Evolutionary conservation across 2,888 invertebrate species (phyloP), one percentile per base, ranked within the genome.

Genomic region (Rapana venosa): DNA sequence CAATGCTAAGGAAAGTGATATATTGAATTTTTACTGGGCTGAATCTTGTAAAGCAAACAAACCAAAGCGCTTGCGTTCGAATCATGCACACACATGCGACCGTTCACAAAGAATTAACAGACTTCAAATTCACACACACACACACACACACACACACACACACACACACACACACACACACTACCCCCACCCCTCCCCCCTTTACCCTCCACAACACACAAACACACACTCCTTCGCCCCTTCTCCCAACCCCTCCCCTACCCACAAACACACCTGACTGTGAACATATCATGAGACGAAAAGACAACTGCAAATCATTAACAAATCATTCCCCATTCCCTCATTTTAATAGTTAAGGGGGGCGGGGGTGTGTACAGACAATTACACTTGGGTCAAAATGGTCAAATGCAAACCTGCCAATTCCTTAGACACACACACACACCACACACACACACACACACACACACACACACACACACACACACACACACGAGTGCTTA

Each of bases 81-180:
- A n/a, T n/a, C n/a, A n/a, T n/a, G n/a, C n/a, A n/a, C n/a, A n/a
- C n/a, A n/a, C n/a, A n/a, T n/a, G n/a, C n/a, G n/a, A n/a, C n/a
- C n/a, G n/a, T n/a, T n/a, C n/a, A n/a, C n/a, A n/a, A n/a, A n/a
- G n/a, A n/a, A n/a, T n/a, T n/a, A n/a, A n/a, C n/a, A n/a, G n/a
- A n/a, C n/a, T n/a, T n/a, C n/a, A n/a, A n/a, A 47, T 5, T 47
- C 83, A 47, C 47, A 83, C 83, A 47, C 83, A 47, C 26, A 83
- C 83, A 83, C 36, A 47, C 26, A 47, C 36, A 83, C 47, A 83
- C 47, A 83, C 47, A 83, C 47, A 83, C 36, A 79, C 77, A 79
- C 20, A 79, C 77, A 74, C 6, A 74, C 74, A 26, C n/a, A 74
- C 13, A 74, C 11, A n/a, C n/a, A 74, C 26, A 74, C n/a, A n/a